phyloP scores from a whole-genome alignment of 1,140 invertebrate genomes.

The Caenorhabditis briggsae region DNA sequence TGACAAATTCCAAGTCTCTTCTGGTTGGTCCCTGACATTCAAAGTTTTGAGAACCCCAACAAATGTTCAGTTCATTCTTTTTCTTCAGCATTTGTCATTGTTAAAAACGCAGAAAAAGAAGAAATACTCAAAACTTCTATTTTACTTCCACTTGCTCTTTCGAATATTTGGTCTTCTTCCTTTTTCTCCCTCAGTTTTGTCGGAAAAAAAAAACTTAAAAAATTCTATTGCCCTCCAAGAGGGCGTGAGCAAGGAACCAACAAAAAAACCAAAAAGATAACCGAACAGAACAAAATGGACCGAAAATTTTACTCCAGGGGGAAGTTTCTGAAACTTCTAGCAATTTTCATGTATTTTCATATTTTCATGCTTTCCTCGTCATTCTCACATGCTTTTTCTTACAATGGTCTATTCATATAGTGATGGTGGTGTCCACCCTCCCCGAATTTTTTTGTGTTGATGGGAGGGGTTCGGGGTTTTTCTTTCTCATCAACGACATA shows the following conservation, averaged over 20 bases:
- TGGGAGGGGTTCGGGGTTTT: neutral
- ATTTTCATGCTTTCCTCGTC: neutral
- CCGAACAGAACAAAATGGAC: conserved; percentile 19
- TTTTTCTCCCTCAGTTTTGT: neutral
- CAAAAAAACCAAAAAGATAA: neutral
- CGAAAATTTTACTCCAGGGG: conserved; percentile 45
- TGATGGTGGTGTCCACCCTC: neutral
- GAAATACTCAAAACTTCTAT: conserved; percentile 40
- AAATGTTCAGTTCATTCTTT: neutral
- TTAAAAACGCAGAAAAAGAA: conserved; percentile 16
- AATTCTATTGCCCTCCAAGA: conserved; percentile 21
- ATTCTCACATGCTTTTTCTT: neutral
- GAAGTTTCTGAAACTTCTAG: neutral
- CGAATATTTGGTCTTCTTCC: neutral
- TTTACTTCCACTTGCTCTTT: neutral
- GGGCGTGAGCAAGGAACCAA: neutral
- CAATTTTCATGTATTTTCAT: conserved; percentile 34
- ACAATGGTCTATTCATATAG: neutral
- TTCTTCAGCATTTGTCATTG: no score
- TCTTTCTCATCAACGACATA: conserved; percentile 23
- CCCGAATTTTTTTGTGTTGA: conserved; percentile 1
- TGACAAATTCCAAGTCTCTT: no score
- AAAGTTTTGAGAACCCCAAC: no score
- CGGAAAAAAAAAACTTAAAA: neutral
- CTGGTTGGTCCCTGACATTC: no score